Evolutionary conservation across 1,140 invertebrate genomes (phyloP).

Genomic region (Trichogramma pretiosum): DNA sequence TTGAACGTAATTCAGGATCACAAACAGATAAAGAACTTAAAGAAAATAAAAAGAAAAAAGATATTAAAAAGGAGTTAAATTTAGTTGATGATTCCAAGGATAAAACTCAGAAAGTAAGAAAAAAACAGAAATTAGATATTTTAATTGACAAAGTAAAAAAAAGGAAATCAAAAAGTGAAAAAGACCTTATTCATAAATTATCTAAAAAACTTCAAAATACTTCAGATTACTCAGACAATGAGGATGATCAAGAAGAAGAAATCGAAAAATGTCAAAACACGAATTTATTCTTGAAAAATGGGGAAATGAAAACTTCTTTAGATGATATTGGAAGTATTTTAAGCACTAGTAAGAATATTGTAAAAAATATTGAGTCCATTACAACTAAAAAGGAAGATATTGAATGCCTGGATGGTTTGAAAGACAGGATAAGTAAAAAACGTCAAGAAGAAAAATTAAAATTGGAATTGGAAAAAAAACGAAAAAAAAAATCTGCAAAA

Average conservation of each 20-base stretch:
- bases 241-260: conserved; percentile 7
- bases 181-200: conserved; percentile 44
- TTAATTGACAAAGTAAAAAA: conserved; percentile 44
- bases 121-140: conserved; percentile 40
- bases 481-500: conserved; percentile 34
- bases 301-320: conserved; percentile 19
- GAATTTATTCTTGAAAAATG: conserved; percentile 23
- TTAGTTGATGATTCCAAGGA: conserved; percentile 29
- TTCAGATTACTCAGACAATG: no score
- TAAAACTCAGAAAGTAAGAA: conserved; percentile 38
- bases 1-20: conserved; percentile 20
- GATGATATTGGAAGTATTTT: conserved; percentile 32
- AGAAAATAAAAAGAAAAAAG: conserved; percentile 36
- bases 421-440: conserved; percentile 56
- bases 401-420: conserved; percentile 40
- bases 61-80: conserved; percentile 38
- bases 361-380: conserved; percentile 25
- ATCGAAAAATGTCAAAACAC: conserved; percentile 23
- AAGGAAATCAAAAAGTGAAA: conserved; percentile 39
- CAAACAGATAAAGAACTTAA: conserved; percentile 25
- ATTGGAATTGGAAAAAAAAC: conserved; percentile 48
- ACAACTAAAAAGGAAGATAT: conserved; percentile 37
- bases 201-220: conserved; percentile 21
- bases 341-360: conserved; percentile 11
- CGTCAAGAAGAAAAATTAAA: conserved; percentile 58